Evolutionary conservation across 2,888 invertebrate genomes (phyloP).

Genomic region (Noctuana brunneofusca): DNA sequence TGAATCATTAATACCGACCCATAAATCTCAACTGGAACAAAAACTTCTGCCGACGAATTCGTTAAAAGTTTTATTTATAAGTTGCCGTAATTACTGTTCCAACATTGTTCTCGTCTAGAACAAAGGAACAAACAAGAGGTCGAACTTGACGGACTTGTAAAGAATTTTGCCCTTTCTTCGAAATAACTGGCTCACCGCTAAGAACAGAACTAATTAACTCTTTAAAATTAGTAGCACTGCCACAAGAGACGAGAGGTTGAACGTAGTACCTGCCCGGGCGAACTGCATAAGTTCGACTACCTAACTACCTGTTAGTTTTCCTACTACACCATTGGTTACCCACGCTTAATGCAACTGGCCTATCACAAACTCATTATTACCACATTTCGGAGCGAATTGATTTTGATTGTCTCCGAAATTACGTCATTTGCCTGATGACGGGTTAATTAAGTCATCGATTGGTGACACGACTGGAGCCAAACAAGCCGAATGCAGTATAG

Average conservation of each 20-base stretch:
- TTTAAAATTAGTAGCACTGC: neutral
- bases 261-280: too few species aligned
- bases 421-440: neutral
- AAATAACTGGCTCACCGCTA: conserved; percentile 4
- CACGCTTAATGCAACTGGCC: neutral
- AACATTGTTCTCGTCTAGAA: conserved; percentile 26
- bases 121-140: conserved; percentile 26
- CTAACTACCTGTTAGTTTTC: neutral
- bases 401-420: conserved; percentile 1
- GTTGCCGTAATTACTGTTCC: conserved; percentile 32
- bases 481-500: neutral
- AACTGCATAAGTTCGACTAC: too few species aligned
- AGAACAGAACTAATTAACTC: conserved; percentile 16
- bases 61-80: conserved; percentile 31
- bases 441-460: conserved; percentile 5
- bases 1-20: neutral
- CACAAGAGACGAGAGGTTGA: conserved; percentile 1
- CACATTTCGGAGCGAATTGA: neutral
- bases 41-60: conserved; percentile 20
- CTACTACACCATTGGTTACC: neutral
- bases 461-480: neutral
- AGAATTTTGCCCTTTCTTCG: conserved; percentile 21
- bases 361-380: neutral
- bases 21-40: conserved; percentile 2
- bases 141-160: conserved; percentile 24